Conservation (phyloP, 2,113 vertebrate species). For the Hirundichthys speculiger region DNA sequence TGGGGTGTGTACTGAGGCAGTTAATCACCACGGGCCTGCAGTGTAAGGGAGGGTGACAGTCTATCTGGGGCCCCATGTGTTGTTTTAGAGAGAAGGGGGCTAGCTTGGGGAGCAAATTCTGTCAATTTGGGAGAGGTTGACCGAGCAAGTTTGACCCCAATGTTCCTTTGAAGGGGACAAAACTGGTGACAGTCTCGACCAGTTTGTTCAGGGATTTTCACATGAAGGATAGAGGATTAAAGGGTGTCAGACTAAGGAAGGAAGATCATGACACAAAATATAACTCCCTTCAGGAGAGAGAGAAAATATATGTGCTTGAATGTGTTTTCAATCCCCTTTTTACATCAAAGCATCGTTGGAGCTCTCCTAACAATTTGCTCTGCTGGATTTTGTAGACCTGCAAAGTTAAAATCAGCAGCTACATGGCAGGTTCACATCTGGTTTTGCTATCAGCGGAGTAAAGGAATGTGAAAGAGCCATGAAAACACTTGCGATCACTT, state of each 20-base stretch:
- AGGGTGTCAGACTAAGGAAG: constrained; percentile 41
- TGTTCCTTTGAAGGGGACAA: constrained; percentile 72
- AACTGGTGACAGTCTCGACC: constrained; percentile 52
- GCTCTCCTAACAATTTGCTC: background rate
- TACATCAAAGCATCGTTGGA: constrained; percentile 49
- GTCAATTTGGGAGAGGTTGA: constrained; percentile 67
- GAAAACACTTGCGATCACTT: constrained; percentile 17
- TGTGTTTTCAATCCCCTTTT: constrained; percentile 6
- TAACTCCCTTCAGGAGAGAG: background rate
- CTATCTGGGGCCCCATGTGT: constrained; percentile 62
- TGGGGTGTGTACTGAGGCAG: constrained; percentile 58
- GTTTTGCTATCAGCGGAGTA: constrained; percentile 11
- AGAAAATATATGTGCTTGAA: background rate
- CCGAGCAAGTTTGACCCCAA: constrained; percentile 65
- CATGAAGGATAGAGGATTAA: constrained; percentile 65
- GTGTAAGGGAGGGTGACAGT: constrained; percentile 51
- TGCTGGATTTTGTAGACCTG: too few relatives aligned
- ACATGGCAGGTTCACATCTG: constrained; percentile 13
- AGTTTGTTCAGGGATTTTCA: constrained; percentile 70
- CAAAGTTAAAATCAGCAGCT: background rate
- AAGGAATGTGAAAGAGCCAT: constrained; percentile 24
- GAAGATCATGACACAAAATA: constrained; percentile 29
- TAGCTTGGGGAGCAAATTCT: constrained; percentile 63
- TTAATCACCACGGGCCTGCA: constrained; percentile 66
- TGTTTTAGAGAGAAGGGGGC: constrained; percentile 56